A percentile compares a stretch with the other conserved stretches of the same genome.
Conservation (phyloP, 2,113 vertebrate species). For the Eulacestoma nigropectus region DNA sequence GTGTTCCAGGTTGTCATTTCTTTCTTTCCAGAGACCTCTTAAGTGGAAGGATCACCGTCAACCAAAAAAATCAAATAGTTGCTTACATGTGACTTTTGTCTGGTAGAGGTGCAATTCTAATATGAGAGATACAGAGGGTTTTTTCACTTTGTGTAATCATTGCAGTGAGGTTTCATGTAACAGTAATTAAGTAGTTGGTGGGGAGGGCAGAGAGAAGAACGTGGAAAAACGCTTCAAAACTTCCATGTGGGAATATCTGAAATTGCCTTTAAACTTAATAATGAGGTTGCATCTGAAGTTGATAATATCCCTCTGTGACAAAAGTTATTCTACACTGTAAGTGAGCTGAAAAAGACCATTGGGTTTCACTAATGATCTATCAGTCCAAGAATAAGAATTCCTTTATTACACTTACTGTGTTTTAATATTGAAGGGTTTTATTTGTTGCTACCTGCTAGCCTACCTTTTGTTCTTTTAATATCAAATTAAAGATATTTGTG, state of each 20-base stretch:
- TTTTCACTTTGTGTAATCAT: not conserved
- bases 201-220: not conserved
- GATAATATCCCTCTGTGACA: not conserved
- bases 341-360: not conserved
- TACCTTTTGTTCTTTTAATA: not conserved
- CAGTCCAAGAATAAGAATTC: not conserved
- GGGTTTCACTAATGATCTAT: not conserved
- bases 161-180: not conserved
- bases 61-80: not conserved
- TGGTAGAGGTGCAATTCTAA: not conserved
- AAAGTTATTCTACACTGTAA: not conserved
- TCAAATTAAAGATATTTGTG: not conserved
- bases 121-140: not conserved
- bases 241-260: not conserved
- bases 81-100: not conserved
- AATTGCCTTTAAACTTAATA: not conserved
- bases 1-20: not conserved
- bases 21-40: not conserved
- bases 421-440: not conserved
- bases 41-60: not conserved
- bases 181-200: not conserved
- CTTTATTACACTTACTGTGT: not conserved
- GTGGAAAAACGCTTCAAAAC: rapidly evolving
- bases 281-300: not conserved
- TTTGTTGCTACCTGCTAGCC: not conserved